phyloP scores from a whole-genome alignment of 1,140 invertebrate species.

The Thaumetopoea pityocampa region DNA sequence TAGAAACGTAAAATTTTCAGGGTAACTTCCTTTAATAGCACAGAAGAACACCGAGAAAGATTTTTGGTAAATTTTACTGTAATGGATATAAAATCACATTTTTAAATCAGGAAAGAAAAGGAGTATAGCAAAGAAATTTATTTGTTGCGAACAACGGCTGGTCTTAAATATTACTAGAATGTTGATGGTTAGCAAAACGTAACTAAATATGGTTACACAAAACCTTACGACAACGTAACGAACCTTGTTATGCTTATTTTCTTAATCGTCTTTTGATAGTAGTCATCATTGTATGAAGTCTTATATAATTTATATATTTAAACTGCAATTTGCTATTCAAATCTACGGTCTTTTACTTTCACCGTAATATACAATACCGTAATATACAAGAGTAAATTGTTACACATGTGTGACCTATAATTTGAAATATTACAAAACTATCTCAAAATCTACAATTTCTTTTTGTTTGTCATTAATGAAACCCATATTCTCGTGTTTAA shows the following conservation, averaged over 20 bases:
- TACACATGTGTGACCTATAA: too few species aligned
- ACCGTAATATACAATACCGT: constrained; percentile 27
- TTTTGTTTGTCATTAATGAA: constrained; percentile 23
- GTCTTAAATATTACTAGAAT: constrained; percentile 5
- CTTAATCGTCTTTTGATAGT: constrained; percentile 59
- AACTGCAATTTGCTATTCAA: too few species aligned
- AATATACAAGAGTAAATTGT: too few species aligned
- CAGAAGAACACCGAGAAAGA: too few species aligned
- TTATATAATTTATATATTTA: constrained; percentile 45
- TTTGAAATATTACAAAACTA: too few species aligned
- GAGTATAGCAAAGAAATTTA: too few species aligned
- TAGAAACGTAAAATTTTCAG: too few species aligned
- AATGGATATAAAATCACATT: too few species aligned
- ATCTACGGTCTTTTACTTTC: constrained; percentile 52
- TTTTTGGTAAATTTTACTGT: too few species aligned
- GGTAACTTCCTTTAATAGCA: too few species aligned
- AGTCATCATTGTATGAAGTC: constrained; percentile 36
- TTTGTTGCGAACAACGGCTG: too few species aligned
- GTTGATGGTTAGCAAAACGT: constrained; percentile 38
- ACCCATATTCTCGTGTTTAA: constrained; percentile 34
- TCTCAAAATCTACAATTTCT: constrained; percentile 6
- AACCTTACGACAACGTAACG: constrained; percentile 38
- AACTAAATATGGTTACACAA: constrained; percentile 51
- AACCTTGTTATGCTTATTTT: constrained; percentile 38
- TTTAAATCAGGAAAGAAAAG: too few species aligned